phyloP scores from a whole-genome alignment of 1,140 invertebrate species.

The Pentalonia nigronervosa region DNA sequence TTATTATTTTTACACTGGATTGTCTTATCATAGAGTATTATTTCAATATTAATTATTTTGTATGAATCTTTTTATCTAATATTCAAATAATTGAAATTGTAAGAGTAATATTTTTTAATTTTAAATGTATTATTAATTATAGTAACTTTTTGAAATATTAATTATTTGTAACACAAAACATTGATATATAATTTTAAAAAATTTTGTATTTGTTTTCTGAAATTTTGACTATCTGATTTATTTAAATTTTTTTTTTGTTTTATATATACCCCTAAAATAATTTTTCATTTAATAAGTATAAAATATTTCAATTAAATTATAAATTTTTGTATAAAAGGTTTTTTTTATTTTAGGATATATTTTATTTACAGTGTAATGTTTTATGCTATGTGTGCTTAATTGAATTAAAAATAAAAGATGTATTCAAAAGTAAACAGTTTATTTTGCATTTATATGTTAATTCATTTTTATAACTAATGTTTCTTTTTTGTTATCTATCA shows the following conservation, averaged over 20 bases:
- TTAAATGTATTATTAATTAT: not conserved
- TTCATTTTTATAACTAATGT: not conserved
- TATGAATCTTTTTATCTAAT: constrained; percentile 9
- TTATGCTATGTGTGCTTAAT: not conserved
- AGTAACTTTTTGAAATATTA: not conserved
- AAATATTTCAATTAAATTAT: constrained; percentile 2
- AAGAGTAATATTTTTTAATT: constrained; percentile 16
- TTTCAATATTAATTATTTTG: constrained; percentile 40
- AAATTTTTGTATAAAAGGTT: not conserved
- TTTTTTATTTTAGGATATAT: not conserved
- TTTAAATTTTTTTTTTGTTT: not conserved
- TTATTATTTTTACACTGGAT: constrained; percentile 13
- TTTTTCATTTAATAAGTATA: not conserved
- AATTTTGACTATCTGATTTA: constrained; percentile 3
- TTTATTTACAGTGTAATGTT: not conserved
- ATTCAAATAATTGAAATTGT: constrained; percentile 38
- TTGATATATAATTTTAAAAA: not conserved
- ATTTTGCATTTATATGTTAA: not conserved
- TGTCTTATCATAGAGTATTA: constrained; percentile 35
- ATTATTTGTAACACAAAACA: not conserved
- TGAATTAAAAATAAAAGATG: not conserved
- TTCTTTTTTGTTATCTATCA: not conserved
- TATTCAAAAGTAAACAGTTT: not conserved
- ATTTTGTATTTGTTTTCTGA: not conserved
- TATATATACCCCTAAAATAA: not conserved